Percentiles rank a stretch among this genome's conserved stretches.
Evolutionary conservation across 2,888 invertebrate species (phyloP).

Genomic region (Meteorus colon): DNA sequence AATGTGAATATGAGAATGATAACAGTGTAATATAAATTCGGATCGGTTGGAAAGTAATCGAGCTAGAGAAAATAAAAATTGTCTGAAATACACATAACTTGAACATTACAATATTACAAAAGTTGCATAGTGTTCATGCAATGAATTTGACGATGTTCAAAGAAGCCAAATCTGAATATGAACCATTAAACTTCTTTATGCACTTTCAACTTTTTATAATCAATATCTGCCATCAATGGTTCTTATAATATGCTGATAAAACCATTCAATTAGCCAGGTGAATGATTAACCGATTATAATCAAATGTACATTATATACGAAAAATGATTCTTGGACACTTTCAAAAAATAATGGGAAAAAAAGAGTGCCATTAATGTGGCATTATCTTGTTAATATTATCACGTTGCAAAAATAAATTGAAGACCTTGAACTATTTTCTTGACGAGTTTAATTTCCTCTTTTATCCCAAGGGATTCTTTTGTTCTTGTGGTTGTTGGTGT

Average conservation of each 20-base stretch:
- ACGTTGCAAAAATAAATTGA: conserved; percentile 6
- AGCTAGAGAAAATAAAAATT: neutral
- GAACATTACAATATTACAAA: no score
- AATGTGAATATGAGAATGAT: neutral
- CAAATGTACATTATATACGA: neutral
- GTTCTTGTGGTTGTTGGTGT: neutral
- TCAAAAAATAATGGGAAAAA: neutral
- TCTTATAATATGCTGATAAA: neutral
- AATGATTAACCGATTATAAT: conserved; percentile 42
- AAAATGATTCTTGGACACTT: neutral
- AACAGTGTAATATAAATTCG: conserved; percentile 2
- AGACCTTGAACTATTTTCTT: neutral
- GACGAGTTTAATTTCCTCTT: conserved; percentile 9
- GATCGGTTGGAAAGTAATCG: neutral
- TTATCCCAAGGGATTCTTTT: neutral
- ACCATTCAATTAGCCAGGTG: conserved; percentile 62
- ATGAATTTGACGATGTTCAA: no score
- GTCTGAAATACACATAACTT: neutral
- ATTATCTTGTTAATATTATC: conserved; percentile 34
- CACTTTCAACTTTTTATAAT: neutral
- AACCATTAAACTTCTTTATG: neutral
- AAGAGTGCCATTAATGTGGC: neutral
- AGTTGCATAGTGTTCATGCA: no score
- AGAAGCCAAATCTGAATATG: no score
- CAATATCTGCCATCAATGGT: neutral